Conservation (phyloP, 1,140 invertebrate species). For the Pollicipes pollicipes region DNA sequence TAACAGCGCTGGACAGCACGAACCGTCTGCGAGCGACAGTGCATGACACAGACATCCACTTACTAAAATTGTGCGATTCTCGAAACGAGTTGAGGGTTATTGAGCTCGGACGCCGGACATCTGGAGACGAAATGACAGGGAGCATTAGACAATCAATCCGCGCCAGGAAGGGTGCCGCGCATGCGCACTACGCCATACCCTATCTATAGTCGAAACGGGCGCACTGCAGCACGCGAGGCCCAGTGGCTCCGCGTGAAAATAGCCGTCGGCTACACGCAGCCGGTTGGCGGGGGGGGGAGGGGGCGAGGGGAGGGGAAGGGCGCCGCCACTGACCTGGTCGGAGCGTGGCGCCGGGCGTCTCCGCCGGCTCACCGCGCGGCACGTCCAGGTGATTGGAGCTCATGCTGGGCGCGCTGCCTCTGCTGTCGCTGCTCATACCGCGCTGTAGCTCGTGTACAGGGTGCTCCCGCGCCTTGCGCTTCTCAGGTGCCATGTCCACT, state of each 20-base stretch:
- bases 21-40: too few relatives aligned
- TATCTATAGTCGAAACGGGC: too few relatives aligned
- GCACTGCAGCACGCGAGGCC: too few relatives aligned
- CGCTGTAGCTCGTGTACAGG: conserved; percentile 1
- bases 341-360: not conserved
- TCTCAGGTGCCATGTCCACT: not conserved
- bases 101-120: not conserved
- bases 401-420: conserved; percentile 9
- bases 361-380: conserved; percentile 15
- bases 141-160: too few relatives aligned
- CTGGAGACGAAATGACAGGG: not conserved
- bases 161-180: too few relatives aligned
- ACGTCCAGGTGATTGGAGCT: conserved; percentile 18
- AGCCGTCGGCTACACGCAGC: too few relatives aligned
- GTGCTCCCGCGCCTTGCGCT: not conserved
- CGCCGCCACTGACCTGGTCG: not conserved
- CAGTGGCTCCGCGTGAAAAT: too few relatives aligned
- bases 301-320: too few relatives aligned
- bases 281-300: too few relatives aligned
- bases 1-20: too few relatives aligned
- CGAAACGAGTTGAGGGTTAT: not conserved
- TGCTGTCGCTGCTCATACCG: conserved; percentile 5
- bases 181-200: too few relatives aligned
- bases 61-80: not conserved
- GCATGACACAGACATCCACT: too few relatives aligned